Evolutionary conservation across 2,797 vertebrate species (phyloP).

Genomic region (Cossypha niveicapilla): DNA sequence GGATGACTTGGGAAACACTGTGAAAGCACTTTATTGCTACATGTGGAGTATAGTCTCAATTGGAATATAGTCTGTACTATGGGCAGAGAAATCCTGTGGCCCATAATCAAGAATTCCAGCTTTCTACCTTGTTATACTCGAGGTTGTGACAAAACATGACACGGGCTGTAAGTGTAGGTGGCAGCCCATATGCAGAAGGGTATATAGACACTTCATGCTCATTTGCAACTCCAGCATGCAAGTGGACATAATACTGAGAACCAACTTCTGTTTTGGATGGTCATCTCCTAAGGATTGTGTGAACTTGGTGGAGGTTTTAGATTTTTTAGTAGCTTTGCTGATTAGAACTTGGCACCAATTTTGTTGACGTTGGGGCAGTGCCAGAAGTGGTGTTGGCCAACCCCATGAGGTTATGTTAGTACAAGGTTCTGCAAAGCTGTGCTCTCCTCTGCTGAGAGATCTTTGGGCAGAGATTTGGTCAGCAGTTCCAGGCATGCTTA

Average conservation of each 20-base stretch:
- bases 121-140: neutral
- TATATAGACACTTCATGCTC: neutral
- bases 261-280: neutral
- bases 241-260: neutral
- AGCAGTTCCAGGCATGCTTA: neutral
- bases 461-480: neutral
- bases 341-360: neutral
- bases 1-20: neutral
- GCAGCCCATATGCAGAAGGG: neutral
- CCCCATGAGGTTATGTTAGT: neutral
- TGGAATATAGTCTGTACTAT: neutral
- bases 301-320: neutral
- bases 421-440: slow-evolving; percentile 30
- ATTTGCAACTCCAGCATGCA: neutral
- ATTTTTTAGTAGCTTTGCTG: neutral
- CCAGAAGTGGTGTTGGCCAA: neutral
- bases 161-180: accelerated
- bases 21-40: neutral
- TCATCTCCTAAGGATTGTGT: neutral
- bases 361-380: neutral
- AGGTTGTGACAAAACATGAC: neutral
- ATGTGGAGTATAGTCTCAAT: neutral
- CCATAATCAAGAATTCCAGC: neutral
- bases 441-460: neutral
- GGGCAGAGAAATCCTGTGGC: neutral